phyloP scores from a whole-genome alignment of 1,140 invertebrate genomes.

The Zaprionus ornatus region DNA sequence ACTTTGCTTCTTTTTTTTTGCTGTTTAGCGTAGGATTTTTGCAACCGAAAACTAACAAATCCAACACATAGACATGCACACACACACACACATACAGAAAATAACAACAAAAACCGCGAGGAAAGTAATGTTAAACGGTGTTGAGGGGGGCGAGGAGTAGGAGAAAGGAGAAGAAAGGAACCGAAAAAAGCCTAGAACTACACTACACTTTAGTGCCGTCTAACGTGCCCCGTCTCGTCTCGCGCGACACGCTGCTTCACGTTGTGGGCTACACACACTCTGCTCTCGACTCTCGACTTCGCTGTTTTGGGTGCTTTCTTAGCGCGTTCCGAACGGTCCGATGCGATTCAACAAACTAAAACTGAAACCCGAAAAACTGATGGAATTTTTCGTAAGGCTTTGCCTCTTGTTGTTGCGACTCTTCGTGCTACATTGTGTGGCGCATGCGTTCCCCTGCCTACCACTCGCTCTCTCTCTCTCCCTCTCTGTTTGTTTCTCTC shows the following conservation, averaged over 20 bases:
- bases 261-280: constrained; percentile 19
- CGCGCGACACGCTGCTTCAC: constrained; percentile 31
- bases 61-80: not conserved
- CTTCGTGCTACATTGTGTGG: not conserved
- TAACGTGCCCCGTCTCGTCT: constrained; percentile 45
- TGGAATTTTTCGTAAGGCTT: constrained; percentile 45
- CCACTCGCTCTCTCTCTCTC: constrained; percentile 38
- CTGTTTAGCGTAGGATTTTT: not conserved
- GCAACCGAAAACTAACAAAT: not conserved
- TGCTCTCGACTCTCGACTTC: constrained; percentile 34
- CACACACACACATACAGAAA: constrained; percentile 15
- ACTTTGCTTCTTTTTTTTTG: not conserved
- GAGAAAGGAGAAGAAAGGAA: constrained; percentile 13
- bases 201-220: constrained; percentile 52
- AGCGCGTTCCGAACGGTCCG: constrained; percentile 66
- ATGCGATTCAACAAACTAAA: constrained; percentile 79
- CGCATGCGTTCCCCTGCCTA: not conserved
- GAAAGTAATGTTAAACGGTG: constrained; percentile 1
- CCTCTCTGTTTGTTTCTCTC: constrained; percentile 23
- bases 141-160: not conserved
- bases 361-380: constrained; percentile 45
- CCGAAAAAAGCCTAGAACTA: constrained; percentile 40
- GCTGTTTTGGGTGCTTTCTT: constrained; percentile 15
- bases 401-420: not conserved
- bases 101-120: constrained; percentile 25